Evolutionary conservation across 2,113 vertebrate species (phyloP), one percentile per base, ranked within the genome.

Genomic region (Ameiurus melas): DNA sequence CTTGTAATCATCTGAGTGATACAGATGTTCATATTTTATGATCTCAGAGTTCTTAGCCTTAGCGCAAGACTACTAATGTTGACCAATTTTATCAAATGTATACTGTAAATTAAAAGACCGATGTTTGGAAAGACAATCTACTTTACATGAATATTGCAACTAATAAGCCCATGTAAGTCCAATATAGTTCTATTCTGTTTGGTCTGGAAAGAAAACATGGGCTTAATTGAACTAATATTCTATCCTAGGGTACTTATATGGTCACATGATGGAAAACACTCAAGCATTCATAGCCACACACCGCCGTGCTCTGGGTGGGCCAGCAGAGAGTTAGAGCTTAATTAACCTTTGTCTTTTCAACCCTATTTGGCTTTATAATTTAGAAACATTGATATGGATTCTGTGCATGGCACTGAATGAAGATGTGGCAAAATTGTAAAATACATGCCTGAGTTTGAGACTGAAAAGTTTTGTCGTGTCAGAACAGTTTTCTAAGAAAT

Each of bases 341-440:
- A 94, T 94, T 94, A 94, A 94, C 92, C 94, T 94, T 94, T 94
- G 93, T 92, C 93, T 91, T 92, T 90, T 92, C 91, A 88, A 92
- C 93, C 93, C 91, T 91, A 88, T 93, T 92, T 92, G 91, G 90
- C 92, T 91, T 91, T 85, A 62, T 89, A 90, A 93, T 92, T 93
- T 89, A 62, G 25, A 87, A 60, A 27, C 36, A 64, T 57, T 58
- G 78, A 90, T 85, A 87, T 60, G 81, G 53, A 87, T 87, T 91
- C 85, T 8, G 55, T 68, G 77, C 60, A 83, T 83, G 39, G 75
- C 55, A 71, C 64, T 47, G 71, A 71, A 33, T n/a, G n/a, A 71
- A 36, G 73, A 58, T n/a, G 43, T 87, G 82, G 39, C 39, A 84
- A 73, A 83, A 60, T 43, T 60, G 80, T 62, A 39, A 87, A 73